phyloP scores from a whole-genome alignment of 2,888 invertebrate species.

The Gasteruption jaculator region DNA sequence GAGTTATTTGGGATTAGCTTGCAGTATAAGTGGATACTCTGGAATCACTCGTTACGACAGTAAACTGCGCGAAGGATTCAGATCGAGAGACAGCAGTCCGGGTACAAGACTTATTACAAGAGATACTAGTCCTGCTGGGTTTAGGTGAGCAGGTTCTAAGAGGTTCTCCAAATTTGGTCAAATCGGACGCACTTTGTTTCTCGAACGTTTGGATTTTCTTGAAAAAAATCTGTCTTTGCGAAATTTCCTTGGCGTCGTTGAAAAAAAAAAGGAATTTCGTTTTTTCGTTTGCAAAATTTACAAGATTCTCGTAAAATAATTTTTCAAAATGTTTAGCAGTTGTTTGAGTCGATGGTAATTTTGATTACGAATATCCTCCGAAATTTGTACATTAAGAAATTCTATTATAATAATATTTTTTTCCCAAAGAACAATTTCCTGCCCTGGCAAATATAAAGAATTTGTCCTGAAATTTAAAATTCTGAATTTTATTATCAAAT shows the following conservation, averaged over 20 bases:
- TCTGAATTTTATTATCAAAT: no score
- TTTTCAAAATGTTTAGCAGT: neutral
- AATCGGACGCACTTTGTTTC: no score
- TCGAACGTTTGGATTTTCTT: constrained; percentile 2
- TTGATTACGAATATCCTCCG: no score
- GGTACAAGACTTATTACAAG: constrained; percentile 45
- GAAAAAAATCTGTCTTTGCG: neutral
- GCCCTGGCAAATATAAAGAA: no score
- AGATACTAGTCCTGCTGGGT: constrained; percentile 46
- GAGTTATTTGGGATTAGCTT: constrained; percentile 83
- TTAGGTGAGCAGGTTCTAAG: constrained; percentile 32
- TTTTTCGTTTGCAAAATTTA: no score
- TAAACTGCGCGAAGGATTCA: constrained; percentile 65
- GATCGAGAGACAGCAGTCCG: constrained; percentile 50
- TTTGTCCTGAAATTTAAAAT: no score
- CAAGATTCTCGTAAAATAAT: no score
- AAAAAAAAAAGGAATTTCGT: no score
- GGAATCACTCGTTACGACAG: constrained; percentile 84
- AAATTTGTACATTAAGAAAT: no score
- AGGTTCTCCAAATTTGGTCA: neutral
- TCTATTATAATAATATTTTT: no score
- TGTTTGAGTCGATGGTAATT: neutral
- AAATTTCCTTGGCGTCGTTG: neutral
- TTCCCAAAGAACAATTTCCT: no score
- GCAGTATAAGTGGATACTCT: constrained; percentile 87